These are phyloP conservation scores for Bombus turneri DNA, from an alignment of 1,140 invertebrate species.

Conservation along the genomic window DNA sequence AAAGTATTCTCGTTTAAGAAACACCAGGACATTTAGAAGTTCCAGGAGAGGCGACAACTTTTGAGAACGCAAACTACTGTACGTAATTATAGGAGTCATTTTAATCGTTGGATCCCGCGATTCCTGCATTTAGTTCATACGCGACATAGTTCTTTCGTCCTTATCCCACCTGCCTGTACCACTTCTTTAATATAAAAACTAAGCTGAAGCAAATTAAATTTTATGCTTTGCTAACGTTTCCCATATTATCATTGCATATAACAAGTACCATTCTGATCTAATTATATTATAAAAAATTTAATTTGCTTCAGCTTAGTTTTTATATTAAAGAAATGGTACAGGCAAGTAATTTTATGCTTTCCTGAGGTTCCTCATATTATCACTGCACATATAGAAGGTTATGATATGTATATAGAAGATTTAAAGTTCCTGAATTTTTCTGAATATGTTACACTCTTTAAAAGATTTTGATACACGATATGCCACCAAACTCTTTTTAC, in stretches of 20 bases:
- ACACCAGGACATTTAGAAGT: neutral
- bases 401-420: too few relatives aligned
- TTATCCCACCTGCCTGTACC: neutral
- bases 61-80: neutral
- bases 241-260: too few relatives aligned
- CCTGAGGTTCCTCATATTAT: neutral
- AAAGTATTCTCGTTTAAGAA: conserved; percentile 26
- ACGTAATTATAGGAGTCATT: conserved; percentile 16
- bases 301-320: too few relatives aligned
- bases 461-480: too few relatives aligned
- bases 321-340: too few relatives aligned
- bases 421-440: too few relatives aligned
- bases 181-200: neutral
- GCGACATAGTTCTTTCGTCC: too few relatives aligned
- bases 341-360: neutral
- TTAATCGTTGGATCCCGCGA: neutral
- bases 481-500: too few relatives aligned
- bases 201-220: neutral
- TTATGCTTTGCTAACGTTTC: neutral
- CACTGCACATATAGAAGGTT: too few relatives aligned
- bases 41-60: neutral
- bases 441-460: too few relatives aligned
- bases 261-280: too few relatives aligned
- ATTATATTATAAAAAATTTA: too few relatives aligned
- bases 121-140: neutral